A percentile compares a stretch with the other conserved stretches of the same genome.
phyloP scores from a whole-genome alignment of 2,888 invertebrate genomes.

The Lydus trimaculatus region DNA sequence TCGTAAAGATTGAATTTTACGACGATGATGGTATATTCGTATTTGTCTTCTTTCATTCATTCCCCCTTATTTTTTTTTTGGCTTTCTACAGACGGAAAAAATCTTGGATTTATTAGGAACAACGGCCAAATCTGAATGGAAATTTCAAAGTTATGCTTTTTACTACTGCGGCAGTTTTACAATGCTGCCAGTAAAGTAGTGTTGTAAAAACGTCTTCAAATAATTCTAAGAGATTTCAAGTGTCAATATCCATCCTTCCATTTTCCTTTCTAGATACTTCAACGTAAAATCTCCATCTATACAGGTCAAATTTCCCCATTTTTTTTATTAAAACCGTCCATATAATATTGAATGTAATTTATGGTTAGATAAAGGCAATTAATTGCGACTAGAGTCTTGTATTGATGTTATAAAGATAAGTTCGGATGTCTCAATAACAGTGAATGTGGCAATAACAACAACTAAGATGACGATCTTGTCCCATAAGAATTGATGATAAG shows the following conservation, averaged over 20 bases:
- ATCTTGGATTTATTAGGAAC: background rate
- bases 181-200: background rate
- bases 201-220: conserved; percentile 24
- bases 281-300: conserved; percentile 26
- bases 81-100: background rate
- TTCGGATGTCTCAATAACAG: background rate
- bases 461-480: conserved; percentile 23
- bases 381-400: too few species aligned
- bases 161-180: conserved; percentile 19
- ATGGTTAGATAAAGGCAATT: background rate
- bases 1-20: background rate
- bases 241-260: conserved; percentile 40
- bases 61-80: background rate
- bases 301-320: conserved; percentile 20
- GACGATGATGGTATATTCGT: background rate
- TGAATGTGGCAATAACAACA: background rate
- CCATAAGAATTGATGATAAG: conserved; percentile 43
- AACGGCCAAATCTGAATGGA: background rate
- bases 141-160: conserved; percentile 19
- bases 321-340: conserved; percentile 22
- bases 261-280: background rate
- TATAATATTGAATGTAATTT: background rate
- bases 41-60: background rate
- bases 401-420: background rate
- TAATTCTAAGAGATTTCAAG: conserved; percentile 27